Percentiles rank a stretch among this genome's conserved stretches.
These are phyloP conservation scores for Sturnira hondurensis DNA, from an alignment of 2,113 vertebrate species.

Conservation along the genomic window DNA sequence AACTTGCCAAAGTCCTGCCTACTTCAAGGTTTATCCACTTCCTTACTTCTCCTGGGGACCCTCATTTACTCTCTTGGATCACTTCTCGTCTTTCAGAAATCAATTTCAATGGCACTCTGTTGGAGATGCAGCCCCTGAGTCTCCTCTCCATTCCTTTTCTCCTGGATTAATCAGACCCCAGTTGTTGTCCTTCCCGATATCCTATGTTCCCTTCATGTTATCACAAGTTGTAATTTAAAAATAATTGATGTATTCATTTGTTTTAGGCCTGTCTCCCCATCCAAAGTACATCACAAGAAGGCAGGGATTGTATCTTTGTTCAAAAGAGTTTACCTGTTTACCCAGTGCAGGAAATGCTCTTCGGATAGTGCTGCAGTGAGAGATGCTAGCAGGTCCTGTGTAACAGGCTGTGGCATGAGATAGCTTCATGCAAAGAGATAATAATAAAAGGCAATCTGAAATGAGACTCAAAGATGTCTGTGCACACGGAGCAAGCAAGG, in stretches of 20 bases:
- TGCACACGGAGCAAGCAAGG: conserved; percentile 38
- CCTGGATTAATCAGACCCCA: background rate
- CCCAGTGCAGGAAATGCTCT: background rate
- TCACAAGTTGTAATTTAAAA: background rate
- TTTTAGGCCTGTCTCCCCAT: background rate
- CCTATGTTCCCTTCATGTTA: background rate
- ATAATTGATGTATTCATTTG: background rate
- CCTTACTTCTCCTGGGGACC: background rate
- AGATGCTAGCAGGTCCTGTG: conserved; percentile 52
- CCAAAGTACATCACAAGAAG: background rate
- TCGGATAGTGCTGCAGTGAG: conserved; percentile 15
- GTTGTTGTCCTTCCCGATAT: background rate
- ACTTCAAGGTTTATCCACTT: background rate
- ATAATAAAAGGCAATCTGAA: conserved; percentile 67
- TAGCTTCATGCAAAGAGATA: conserved; percentile 66
- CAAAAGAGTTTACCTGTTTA: background rate
- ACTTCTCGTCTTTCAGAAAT: background rate
- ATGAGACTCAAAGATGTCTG: conserved; percentile 70
- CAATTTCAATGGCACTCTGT: background rate
- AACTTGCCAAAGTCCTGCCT: conserved; percentile 27
- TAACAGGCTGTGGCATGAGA: conserved; percentile 50
- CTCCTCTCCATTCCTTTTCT: background rate
- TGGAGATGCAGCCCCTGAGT: background rate
- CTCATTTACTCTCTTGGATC: background rate
- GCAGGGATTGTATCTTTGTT: conserved; percentile 53